Base-by-base conservation (phyloP, 2,888 invertebrate genomes). In the Philaethria dido region DNA sequence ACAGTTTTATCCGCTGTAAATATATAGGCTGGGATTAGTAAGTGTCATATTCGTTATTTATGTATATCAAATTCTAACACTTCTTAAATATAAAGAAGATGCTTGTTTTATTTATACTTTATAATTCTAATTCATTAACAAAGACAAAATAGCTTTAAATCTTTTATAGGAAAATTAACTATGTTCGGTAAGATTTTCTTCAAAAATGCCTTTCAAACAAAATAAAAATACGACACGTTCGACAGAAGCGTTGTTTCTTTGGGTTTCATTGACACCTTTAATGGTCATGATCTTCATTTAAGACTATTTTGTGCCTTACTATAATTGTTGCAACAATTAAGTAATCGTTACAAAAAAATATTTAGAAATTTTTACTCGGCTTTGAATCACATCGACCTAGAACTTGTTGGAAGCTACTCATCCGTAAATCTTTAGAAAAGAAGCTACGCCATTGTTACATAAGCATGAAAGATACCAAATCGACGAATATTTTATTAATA, bases 401-500 rank as follows among this genome's bases (percentile, higher is more conserved):
- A 85, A 79, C 81, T 80, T 75, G 77, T 81, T 82, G 81, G 82
- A 80, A 83, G 72, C 78, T 86, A 82, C 75, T 87, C 91, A 87
- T 83, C 88, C 90, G 85, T 88, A 81, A 87, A 86, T 77, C 78
- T 82, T 78, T 77, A 89, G 88, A 90, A 92, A 86, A 78, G 87
- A 79, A 78, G 70, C 78, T 75, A 74, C 74, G 77, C 85, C 81
- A 86, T 92, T 92, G 92, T 90, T 82, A 81, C 81, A 81, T 81
- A 81, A 85, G 82, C 83, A 86, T 80, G 83, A 82, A 79, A 88
- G 87, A 87, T 87, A 85, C 79, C 79, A 86, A 86, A 88, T 88
- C 80, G 82, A 85, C 77, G 80, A 87, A 92, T 91, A 92, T 92
- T 92, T 92, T 92, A 92, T 92, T 92, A 92, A 92, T 92, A 92